phyloP scores from a whole-genome alignment of 1,140 invertebrate genomes.

The Hypothenemus hampei region DNA sequence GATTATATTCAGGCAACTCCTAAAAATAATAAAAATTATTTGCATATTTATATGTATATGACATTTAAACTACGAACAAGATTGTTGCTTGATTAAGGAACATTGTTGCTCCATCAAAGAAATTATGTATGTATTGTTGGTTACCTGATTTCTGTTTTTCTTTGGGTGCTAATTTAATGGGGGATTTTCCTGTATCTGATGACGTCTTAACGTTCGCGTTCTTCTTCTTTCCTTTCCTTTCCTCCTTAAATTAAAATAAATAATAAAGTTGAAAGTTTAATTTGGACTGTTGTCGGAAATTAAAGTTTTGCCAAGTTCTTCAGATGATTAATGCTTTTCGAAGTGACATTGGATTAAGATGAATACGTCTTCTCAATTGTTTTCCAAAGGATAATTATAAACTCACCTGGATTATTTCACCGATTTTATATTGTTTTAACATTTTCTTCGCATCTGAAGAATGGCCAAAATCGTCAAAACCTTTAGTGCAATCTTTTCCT shows the following conservation, averaged over 20 bases:
- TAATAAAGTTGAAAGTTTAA: background rate
- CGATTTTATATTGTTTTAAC: slow-evolving; percentile 59
- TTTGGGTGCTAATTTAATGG: background rate
- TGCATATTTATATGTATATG: background rate
- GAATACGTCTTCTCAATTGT: background rate
- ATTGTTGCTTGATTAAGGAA: too few relatives aligned
- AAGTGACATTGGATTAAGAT: background rate
- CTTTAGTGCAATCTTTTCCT: slow-evolving; percentile 58
- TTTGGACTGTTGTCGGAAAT: background rate
- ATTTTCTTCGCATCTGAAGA: slow-evolving; percentile 55
- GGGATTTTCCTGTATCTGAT: background rate
- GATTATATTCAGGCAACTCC: slow-evolving; percentile 24
- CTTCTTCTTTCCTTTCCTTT: slow-evolving; percentile 28
- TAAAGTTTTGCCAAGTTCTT: background rate
- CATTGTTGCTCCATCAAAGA: background rate
- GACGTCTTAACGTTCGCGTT: slow-evolving; percentile 12
- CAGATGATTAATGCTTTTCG: background rate
- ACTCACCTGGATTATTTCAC: slow-evolving; percentile 53
- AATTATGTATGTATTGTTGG: background rate
- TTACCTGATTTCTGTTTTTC: slow-evolving; percentile 18
- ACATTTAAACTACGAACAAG: background rate
- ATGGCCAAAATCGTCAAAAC: slow-evolving; percentile 61
- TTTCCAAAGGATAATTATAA: background rate
- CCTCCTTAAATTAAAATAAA: slow-evolving; percentile 27
- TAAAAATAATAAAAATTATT: slow-evolving; percentile 11